Percentiles rank a stretch among this genome's conserved stretches.
These are phyloP conservation scores for Glareola pratincola DNA, from an alignment of 2,113 vertebrate genomes.

Conservation along the genomic window DNA sequence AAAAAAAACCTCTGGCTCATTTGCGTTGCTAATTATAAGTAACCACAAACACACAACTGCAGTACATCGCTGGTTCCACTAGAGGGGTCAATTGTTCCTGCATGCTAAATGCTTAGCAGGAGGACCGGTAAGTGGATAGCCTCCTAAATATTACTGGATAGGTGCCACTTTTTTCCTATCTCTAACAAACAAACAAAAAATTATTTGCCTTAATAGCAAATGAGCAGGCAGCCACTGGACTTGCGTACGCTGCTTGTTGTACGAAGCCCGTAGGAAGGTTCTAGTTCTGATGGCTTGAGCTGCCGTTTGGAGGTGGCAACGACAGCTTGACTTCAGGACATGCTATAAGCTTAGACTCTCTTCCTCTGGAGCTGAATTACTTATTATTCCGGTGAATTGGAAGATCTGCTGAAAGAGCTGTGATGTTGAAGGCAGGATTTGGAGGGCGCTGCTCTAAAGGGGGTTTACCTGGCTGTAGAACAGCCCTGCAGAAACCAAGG, in stretches of 20 bases:
- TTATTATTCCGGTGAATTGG: not conserved
- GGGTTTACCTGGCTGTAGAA: not conserved
- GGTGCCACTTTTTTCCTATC: not conserved
- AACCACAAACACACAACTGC: not conserved
- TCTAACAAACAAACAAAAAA: not conserved
- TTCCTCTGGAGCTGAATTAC: not conserved
- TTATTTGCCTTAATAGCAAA: not conserved
- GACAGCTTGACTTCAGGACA: not conserved
- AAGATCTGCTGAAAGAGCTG: not conserved
- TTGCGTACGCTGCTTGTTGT: not conserved
- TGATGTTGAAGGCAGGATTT: not conserved
- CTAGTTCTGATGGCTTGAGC: not conserved
- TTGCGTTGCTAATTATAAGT: not conserved
- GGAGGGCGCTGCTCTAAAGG: not conserved
- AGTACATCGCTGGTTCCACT: conserved; percentile 64
- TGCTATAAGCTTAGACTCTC: not conserved
- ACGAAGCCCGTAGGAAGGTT: not conserved
- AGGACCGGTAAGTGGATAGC: not conserved
- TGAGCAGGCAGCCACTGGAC: not conserved
- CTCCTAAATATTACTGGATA: fast-evolving
- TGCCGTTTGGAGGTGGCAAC: not conserved
- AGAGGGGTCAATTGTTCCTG: conserved; percentile 77
- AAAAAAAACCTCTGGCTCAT: not conserved
- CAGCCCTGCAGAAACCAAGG: not conserved
- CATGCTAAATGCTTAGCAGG: not conserved